Base-by-base conservation (phyloP, 2,113 vertebrate species). In the Calidris pygmaea region DNA sequence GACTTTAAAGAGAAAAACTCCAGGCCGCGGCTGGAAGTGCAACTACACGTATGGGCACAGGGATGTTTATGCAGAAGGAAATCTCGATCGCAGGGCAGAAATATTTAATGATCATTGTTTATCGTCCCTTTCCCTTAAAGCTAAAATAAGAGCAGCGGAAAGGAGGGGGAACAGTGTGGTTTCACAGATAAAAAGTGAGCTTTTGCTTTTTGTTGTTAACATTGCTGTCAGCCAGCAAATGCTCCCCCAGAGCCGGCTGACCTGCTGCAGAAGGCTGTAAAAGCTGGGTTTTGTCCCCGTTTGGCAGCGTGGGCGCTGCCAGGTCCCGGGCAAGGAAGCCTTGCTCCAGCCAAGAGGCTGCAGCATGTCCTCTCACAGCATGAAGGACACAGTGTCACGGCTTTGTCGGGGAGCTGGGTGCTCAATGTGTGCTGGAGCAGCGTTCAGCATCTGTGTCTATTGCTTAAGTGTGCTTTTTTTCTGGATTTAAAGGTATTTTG, bases 371-470 rank as follows among this genome's bases (percentile, higher is more conserved):
- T 15, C 52, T 6, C 16, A 21, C 15, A 5, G 53, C 37, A 7
- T 5, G 3, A 30, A 52, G 50, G 41, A 22, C 1, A 0, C 1
- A 3, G 14, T 10, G 1, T 14, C 23, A 1, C 0, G 1, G 50
- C 45, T 71, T 43, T 37, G 16, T 9, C 9, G 2, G 55, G 37
- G 39, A 24, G 6, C 34, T 56, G 55, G 81, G 6, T 65, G 56
- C 47, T 55, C 39, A 3, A 0, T 0, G 8, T 34, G 58, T 41
- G 53, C 79, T 73, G 77, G 32, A 72, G 45, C 15, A 58, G 10
- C 3, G 3, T 30, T 81, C 58, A 82, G 43, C 32, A 29, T 35
- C 60, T 1, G 1, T 17, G 11, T 20, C 48, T 52, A 21, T 26
- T 32, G 30, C 15, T 35, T 32, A 13, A 53, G 29, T 55, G 35